Conservation (phyloP, 2,113 vertebrate species). For the Pseudorhombus dupliciocellatus region DNA sequence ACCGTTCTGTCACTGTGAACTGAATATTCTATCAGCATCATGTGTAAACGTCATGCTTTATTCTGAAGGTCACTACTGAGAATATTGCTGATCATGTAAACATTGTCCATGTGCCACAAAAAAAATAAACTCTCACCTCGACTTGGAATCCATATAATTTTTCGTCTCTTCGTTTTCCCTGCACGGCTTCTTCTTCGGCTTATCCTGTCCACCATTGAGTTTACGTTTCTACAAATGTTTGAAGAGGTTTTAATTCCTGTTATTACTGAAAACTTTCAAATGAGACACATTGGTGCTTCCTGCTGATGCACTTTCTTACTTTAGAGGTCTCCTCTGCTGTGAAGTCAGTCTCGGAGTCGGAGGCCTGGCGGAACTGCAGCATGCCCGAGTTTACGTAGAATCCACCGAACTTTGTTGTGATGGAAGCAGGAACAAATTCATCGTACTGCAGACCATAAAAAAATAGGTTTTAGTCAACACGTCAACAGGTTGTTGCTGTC, state of each 20-base stretch:
- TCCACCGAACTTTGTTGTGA: conserved; percentile 92
- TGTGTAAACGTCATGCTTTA: too few relatives aligned
- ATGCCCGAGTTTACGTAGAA: conserved; percentile 96
- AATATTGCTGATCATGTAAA: too few relatives aligned
- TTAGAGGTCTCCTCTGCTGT: conserved; percentile 83
- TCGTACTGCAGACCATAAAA: conserved; percentile 87
- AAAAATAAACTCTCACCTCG: conserved; percentile 78
- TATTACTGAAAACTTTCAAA: not conserved
- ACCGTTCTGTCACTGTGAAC: too few relatives aligned
- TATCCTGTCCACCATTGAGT: conserved; percentile 81
- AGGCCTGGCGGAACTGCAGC: conserved; percentile 89
- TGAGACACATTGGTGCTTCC: not conserved
- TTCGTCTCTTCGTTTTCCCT: conserved; percentile 81
- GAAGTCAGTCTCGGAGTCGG: conserved; percentile 84
- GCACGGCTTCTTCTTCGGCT: conserved; percentile 86
- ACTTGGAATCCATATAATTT: conserved; percentile 79
- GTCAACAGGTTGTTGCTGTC: not conserved
- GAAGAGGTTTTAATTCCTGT: not conserved
- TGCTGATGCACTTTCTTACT: conserved; percentile 67
- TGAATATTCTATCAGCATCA: too few relatives aligned
- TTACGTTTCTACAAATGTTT: conserved; percentile 84
- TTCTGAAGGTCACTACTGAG: too few relatives aligned
- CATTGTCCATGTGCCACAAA: too few relatives aligned
- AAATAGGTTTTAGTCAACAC: not conserved
- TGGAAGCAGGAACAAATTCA: conserved; percentile 92